Percentiles rank a stretch among this genome's conserved stretches.
phyloP scores from a whole-genome alignment of 2,113 vertebrate genomes.

The Chaenocephalus aceratus region DNA sequence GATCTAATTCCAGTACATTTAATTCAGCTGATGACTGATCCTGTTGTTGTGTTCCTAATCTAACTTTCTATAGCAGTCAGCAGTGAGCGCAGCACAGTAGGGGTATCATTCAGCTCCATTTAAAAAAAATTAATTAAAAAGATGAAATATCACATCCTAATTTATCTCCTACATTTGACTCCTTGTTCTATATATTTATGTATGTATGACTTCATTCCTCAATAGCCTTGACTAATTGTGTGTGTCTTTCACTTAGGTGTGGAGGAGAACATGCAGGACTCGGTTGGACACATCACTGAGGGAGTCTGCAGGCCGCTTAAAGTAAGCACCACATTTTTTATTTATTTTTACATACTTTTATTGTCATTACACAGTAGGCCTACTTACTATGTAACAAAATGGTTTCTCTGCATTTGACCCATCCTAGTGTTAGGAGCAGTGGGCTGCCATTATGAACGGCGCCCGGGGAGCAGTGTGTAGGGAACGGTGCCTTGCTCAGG shows the following conservation, averaged over 20 bases:
- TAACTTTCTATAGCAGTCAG: neutral
- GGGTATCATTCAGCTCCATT: neutral
- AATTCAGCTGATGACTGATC: conserved; percentile 14
- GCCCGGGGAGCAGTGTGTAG: too few species aligned
- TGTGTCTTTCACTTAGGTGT: conserved; percentile 82
- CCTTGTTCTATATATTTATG: too few species aligned
- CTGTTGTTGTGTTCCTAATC: neutral
- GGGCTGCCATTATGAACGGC: too few species aligned
- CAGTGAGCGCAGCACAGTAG: neutral
- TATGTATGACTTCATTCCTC: too few species aligned
- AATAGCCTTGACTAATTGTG: neutral
- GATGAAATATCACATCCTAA: too few species aligned
- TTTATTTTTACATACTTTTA: too few species aligned
- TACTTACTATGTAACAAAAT: too few species aligned
- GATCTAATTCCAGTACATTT: conserved; percentile 15
- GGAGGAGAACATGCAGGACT: conserved; percentile 96
- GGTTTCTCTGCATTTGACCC: too few species aligned
- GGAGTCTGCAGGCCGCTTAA: conserved; percentile 98
- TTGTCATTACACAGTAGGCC: too few species aligned
- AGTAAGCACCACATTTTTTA: conserved; percentile 76
- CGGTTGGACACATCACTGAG: conserved; percentile 97
- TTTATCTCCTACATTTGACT: neutral
- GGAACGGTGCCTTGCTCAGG: too few species aligned
- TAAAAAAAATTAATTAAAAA: neutral
- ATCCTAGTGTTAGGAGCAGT: too few species aligned